A percentile compares a stretch with the other conserved stretches of the same genome.
Conservation (phyloP, 2,797 vertebrate genomes). For the Falco berigora region DNA sequence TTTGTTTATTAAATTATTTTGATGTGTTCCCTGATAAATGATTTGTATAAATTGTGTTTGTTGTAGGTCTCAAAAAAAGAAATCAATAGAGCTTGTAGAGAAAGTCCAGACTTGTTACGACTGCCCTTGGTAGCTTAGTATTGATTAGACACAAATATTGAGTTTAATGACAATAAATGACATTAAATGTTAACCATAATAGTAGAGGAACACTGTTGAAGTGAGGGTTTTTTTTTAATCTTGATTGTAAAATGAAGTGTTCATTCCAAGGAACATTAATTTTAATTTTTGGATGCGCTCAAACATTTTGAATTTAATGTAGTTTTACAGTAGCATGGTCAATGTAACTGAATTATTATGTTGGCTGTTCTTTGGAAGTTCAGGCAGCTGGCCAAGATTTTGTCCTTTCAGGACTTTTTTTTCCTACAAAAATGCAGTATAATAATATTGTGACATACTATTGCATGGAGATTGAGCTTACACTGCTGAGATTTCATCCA, state of each 20-base stretch:
- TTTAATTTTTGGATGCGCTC: constrained; percentile 32
- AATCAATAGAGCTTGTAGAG: constrained; percentile 11
- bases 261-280: constrained; percentile 11
- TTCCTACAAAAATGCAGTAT: not conserved
- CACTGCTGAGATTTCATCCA: not conserved
- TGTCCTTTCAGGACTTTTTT: constrained; percentile 10
- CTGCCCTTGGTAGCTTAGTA: constrained; percentile 30
- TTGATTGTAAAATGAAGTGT: not conserved
- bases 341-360: not conserved
- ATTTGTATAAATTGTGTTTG: constrained; percentile 28
- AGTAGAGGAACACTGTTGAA: not conserved
- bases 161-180: constrained; percentile 61
- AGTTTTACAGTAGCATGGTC: constrained; percentile 29
- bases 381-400: constrained; percentile 12
- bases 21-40: constrained; percentile 26
- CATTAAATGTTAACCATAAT: constrained; percentile 51
- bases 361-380: not conserved
- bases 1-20: constrained; percentile 58
- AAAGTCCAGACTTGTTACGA: constrained; percentile 17
- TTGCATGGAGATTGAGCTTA: not conserved
- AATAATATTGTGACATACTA: not conserved
- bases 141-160: constrained; percentile 56
- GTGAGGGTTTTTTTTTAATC: not conserved
- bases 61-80: not conserved
- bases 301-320: constrained; percentile 20